These are phyloP conservation scores for Drosophila paranaensis DNA, from an alignment of 2,888 invertebrate genomes.

Conservation along the genomic window DNA sequence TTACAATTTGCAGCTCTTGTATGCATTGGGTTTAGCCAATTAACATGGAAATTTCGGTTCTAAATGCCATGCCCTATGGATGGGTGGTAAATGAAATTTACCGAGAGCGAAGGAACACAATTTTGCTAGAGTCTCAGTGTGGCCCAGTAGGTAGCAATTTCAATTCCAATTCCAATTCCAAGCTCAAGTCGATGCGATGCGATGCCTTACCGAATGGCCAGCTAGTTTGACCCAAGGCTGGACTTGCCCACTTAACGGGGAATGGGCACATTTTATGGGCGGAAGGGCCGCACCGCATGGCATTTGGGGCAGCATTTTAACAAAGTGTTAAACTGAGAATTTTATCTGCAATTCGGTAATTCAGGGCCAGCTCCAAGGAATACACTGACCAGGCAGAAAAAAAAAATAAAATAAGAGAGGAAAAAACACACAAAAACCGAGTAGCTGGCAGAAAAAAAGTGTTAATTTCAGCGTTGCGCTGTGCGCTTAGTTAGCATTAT, in stretches of 20 bases:
- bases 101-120: slow-evolving; percentile 42
- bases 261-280: slow-evolving; percentile 71
- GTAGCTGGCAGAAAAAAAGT: slow-evolving; percentile 58
- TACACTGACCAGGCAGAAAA: slow-evolving; percentile 37
- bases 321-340: slow-evolving; percentile 81
- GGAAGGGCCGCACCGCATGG: slow-evolving; percentile 66
- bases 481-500: slow-evolving; percentile 75
- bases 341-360: slow-evolving; percentile 80
- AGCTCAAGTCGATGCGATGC: slow-evolving; percentile 8
- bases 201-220: slow-evolving; percentile 41
- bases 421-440: slow-evolving; percentile 10
- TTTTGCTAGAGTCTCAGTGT: slow-evolving; percentile 1
- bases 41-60: slow-evolving; percentile 66
- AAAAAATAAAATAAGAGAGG: slow-evolving; percentile 3
- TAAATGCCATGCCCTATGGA: slow-evolving; percentile 55
- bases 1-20: slow-evolving; percentile 53
- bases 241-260: slow-evolving; percentile 30
- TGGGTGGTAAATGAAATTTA: slow-evolving; percentile 64
- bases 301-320: slow-evolving; percentile 74
- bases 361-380: slow-evolving; percentile 70
- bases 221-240: slow-evolving; percentile 39
- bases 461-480: slow-evolving; percentile 68
- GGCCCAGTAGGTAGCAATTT: slow-evolving; percentile 14
- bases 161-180: slow-evolving; percentile 13
- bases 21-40: slow-evolving; percentile 61